Percentiles rank a stretch among this genome's conserved stretches.
Conservation (phyloP, 2,113 vertebrate genomes). For the Dromas ardeola region DNA sequence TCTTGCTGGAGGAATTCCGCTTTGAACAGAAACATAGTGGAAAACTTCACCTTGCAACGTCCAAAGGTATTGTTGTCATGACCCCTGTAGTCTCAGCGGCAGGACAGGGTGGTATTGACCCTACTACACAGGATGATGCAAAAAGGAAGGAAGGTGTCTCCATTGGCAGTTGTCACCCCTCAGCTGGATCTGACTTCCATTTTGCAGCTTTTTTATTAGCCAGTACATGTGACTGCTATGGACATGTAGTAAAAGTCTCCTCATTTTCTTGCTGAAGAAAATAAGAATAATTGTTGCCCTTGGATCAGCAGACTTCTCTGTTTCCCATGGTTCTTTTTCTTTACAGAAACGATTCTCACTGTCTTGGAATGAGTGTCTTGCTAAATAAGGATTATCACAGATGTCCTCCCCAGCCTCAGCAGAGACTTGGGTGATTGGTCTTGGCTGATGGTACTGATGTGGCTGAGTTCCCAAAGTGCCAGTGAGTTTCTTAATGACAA, state of each 20-base stretch:
- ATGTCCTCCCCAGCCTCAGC: not conserved
- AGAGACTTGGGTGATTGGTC: constrained; percentile 1
- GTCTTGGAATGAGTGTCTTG: not conserved
- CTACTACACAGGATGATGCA: not conserved
- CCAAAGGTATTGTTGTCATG: not conserved
- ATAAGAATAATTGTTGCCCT: constrained; percentile 5
- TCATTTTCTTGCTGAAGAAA: not conserved
- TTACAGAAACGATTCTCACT: constrained; percentile 17
- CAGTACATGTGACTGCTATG: not conserved
- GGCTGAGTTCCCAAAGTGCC: constrained; percentile 1
- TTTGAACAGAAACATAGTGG: not conserved
- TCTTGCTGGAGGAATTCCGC: not conserved
- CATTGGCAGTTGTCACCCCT: not conserved
- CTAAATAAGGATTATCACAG: constrained; percentile 36
- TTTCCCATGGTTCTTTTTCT: constrained; percentile 28
- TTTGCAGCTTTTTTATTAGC: not conserved
- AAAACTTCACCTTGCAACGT: not conserved
- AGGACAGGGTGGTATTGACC: not conserved
- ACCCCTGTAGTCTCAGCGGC: not conserved
- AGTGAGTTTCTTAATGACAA: not conserved
- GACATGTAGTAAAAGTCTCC: not conserved
- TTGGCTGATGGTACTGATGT: constrained; percentile 27
- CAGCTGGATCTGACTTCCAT: not conserved
- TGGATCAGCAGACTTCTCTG: not conserved
- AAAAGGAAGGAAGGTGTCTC: not conserved